Evolutionary conservation across 2,113 vertebrate species (phyloP).

Genomic region (Xenopus borealis): DNA sequence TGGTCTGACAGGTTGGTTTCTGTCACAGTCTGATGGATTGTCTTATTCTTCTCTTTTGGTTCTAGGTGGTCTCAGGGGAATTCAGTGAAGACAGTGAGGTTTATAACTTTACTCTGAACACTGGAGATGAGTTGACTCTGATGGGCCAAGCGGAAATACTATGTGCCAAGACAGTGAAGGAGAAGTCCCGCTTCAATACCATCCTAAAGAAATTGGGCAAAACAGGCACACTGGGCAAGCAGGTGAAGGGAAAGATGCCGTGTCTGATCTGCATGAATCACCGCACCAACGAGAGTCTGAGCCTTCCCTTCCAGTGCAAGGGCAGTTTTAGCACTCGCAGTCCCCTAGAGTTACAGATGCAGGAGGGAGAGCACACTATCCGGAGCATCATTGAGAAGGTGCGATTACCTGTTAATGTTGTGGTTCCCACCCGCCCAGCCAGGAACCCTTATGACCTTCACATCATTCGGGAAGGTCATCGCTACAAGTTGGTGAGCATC

Average conservation of each 20-base stretch:
- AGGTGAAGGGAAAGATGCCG: conserved; percentile 84
- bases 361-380: conserved; percentile 93
- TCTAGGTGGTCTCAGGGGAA: conserved; percentile 92
- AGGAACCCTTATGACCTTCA: conserved; percentile 93
- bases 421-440: conserved; percentile 84
- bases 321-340: conserved; percentile 96
- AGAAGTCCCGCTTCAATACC: conserved; percentile 87
- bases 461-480: conserved; percentile 88
- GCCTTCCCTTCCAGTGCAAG: conserved; percentile 92
- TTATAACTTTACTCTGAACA: conserved; percentile 97
- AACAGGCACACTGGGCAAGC: conserved; percentile 62
- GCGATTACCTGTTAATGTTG: conserved; percentile 90
- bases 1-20: no score
- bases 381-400: conserved; percentile 96
- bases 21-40: no score
- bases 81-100: conserved; percentile 98
- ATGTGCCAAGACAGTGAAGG: conserved; percentile 84
- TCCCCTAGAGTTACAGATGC: conserved; percentile 91
- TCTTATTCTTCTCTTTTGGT: conserved; percentile 11
- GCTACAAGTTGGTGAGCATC: conserved; percentile 96
- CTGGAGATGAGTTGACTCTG: conserved; percentile 93
- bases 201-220: conserved; percentile 87
- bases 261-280: conserved; percentile 98
- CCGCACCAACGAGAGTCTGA: conserved; percentile 95
- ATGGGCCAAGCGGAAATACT: conserved; percentile 98